These are phyloP conservation scores for Atta cephalotes DNA, from an alignment of 1,140 invertebrate genomes.

Conservation along the genomic window DNA sequence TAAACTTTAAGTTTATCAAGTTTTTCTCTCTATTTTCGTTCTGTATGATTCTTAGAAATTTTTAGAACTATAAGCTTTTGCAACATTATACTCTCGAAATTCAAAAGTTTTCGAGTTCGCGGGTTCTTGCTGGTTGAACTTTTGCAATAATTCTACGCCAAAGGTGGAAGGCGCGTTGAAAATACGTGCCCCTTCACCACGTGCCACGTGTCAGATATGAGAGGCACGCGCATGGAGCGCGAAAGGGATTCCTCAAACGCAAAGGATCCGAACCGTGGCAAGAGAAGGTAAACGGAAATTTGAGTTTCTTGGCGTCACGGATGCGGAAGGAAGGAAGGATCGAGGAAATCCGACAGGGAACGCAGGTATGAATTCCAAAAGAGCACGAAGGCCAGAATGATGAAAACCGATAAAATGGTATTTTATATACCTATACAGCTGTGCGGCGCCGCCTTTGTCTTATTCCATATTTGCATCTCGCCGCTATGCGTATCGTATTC, in stretches of 20 bases:
- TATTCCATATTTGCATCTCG: constrained; percentile 25
- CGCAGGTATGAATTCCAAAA: constrained; percentile 72
- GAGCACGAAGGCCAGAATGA: constrained; percentile 25
- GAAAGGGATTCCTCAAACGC: constrained; percentile 54
- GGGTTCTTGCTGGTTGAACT: constrained; percentile 20
- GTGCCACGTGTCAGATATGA: constrained; percentile 55
- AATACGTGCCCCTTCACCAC: constrained; percentile 32
- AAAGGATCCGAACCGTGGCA: constrained; percentile 51
- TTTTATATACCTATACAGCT: constrained; percentile 33
- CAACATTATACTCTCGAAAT: constrained; percentile 14
- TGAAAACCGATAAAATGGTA: constrained; percentile 64
- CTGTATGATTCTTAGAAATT: background rate
- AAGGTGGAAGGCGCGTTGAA: constrained; percentile 3
- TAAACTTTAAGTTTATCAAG: background rate
- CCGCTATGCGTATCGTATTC: background rate
- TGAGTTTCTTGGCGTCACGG: constrained; percentile 60
- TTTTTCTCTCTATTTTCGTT: background rate
- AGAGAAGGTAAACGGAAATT: constrained; percentile 68
- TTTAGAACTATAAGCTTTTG: background rate
- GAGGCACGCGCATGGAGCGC: constrained; percentile 34
- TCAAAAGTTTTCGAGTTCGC: constrained; percentile 9
- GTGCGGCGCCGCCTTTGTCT: constrained; percentile 52
- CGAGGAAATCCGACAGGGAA: constrained; percentile 53
- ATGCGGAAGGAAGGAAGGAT: constrained; percentile 61
- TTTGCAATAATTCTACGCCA: constrained; percentile 43